Base-by-base conservation (phyloP, 2,888 invertebrate species). In the Protophormia terraenovae region DNA sequence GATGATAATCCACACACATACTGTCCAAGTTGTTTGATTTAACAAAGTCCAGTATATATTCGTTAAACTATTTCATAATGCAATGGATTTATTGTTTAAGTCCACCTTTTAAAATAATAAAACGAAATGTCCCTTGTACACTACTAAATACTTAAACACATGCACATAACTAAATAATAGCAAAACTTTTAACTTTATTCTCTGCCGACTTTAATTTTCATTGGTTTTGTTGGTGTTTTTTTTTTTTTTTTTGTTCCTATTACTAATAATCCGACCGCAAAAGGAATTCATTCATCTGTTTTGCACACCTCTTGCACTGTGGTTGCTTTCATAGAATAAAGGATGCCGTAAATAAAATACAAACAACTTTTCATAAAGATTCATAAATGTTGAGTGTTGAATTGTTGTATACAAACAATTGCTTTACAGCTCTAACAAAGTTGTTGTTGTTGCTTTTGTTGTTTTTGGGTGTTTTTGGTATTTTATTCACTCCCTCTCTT, bases 341-440 rank as follows among this genome's bases (percentile, higher is more conserved):
- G n/a, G 35, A 71, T 16, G n/a, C n/a, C 22, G 32, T 38, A 50
- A 27, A 78, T 35, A 47, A 35, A 60, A 27, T 19, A 19, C 53
- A 76, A 60, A 69, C 24, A 64, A 58, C 24, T 38, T 69, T 73
- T 66, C 27, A 38, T n/a, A 76, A 55, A 55, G 62, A 62, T 62
- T 71, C 53, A 69, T 69, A 76, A 55, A 64, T 71, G 71, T 72
- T 64, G 76, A 72, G 71, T 58, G 80, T 73, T 38, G 55, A 64
- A 76, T 71, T 41, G 45, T 58, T 60, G 55, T 27, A 71, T n/a
- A 27, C 24, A 73, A 80, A 55, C 32, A 76, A 71, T 55, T 73
- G 55, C 53, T 66, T 71, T 69, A 69, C 45, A 67, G 35, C 69
- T 58, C 55, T 27, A 10, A 22, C 10, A 47, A 47, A 47, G 24